Evolutionary conservation across 2,888 invertebrate genomes (phyloP).

Genomic region (Uloborus plumipes): DNA sequence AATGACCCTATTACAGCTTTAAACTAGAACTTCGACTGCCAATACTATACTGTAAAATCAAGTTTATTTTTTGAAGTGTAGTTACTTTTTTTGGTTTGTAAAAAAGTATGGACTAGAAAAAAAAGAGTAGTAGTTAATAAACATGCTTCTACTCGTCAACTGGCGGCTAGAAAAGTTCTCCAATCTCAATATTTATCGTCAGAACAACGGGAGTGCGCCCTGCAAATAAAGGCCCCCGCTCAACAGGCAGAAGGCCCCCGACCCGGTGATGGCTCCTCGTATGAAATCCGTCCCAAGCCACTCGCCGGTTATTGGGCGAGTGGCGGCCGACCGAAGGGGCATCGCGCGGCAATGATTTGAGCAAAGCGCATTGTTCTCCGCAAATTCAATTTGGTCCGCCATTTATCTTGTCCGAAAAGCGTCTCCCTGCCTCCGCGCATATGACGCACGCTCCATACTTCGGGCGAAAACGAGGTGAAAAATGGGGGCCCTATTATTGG

Average conservation of each 20-base stretch:
- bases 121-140: too few relatives aligned
- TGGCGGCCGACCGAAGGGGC: constrained; percentile 34
- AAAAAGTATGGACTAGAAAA: too few relatives aligned
- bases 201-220: neutral
- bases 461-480: constrained; percentile 56
- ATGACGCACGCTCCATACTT: constrained; percentile 34
- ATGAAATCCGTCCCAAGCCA: constrained; percentile 46
- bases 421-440: constrained; percentile 11
- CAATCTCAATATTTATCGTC: too few relatives aligned
- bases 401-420: constrained; percentile 63
- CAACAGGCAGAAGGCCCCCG: constrained; percentile 30
- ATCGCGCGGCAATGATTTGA: constrained; percentile 54
- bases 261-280: constrained; percentile 15
- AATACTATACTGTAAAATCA: too few relatives aligned
- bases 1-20: too few relatives aligned
- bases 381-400: constrained; percentile 63
- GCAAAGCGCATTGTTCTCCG: constrained; percentile 62
- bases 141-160: too few relatives aligned
- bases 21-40: too few relatives aligned
- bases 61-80: too few relatives aligned
- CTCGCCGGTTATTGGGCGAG: constrained; percentile 50
- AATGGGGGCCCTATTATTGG: constrained; percentile 44
- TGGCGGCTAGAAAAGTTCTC: too few relatives aligned
- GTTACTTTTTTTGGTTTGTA: too few relatives aligned
- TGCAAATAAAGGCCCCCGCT: neutral